These are phyloP conservation scores for Dione juno DNA, from an alignment of 2,888 invertebrate genomes.

Conservation along the genomic window DNA sequence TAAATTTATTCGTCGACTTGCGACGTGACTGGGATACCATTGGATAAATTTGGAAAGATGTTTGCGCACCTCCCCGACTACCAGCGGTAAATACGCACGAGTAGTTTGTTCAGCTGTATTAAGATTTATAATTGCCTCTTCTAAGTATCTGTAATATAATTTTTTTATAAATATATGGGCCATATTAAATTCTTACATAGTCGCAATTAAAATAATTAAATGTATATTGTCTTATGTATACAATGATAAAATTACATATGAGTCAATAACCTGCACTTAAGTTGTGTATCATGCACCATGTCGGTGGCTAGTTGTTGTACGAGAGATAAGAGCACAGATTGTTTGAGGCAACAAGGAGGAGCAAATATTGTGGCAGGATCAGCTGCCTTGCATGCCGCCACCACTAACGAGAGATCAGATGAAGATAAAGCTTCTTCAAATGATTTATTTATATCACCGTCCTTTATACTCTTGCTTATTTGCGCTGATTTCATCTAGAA, in stretches of 20 bases:
- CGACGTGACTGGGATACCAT: slow-evolving; percentile 87
- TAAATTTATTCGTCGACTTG: slow-evolving; percentile 85
- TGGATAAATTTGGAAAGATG: slow-evolving; percentile 75
- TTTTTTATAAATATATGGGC: neutral
- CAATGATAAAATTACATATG: neutral
- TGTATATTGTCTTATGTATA: neutral
- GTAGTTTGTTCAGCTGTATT: slow-evolving; percentile 88
- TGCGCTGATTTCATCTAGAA: slow-evolving; percentile 63
- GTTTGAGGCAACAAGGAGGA: slow-evolving; percentile 88
- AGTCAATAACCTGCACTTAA: slow-evolving; percentile 67
- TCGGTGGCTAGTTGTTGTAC: slow-evolving; percentile 97
- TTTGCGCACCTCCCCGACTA: slow-evolving; percentile 88
- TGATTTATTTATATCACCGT: slow-evolving; percentile 90
- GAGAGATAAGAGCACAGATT: slow-evolving; percentile 93
- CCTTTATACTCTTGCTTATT: slow-evolving; percentile 60
- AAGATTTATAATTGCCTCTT: slow-evolving; percentile 92
- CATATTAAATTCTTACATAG: too few species aligned
- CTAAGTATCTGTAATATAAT: slow-evolving; percentile 87
- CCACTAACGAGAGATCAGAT: slow-evolving; percentile 92
- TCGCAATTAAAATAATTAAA: neutral
- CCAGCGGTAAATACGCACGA: slow-evolving; percentile 90
- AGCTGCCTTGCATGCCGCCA: slow-evolving; percentile 92
- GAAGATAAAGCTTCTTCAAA: slow-evolving; percentile 94
- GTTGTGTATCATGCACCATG: slow-evolving; percentile 88
- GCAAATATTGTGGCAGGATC: slow-evolving; percentile 89